Conservation (phyloP, 1,140 invertebrate species). For the Acromyrmex heyeri region DNA sequence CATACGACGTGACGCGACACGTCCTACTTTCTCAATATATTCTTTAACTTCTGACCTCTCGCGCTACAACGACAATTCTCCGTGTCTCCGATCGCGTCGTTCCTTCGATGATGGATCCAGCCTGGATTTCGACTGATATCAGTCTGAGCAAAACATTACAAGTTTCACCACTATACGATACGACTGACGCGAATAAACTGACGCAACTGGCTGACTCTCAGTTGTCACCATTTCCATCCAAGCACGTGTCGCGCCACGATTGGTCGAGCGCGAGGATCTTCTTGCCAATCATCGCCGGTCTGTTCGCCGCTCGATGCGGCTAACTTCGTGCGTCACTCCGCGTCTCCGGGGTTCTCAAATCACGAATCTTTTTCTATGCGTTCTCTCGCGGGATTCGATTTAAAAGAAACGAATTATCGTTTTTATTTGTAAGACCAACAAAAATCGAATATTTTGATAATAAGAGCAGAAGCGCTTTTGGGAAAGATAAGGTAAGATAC, state of each 20-base stretch:
- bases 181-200: background rate
- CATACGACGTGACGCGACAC: slow-evolving; percentile 65
- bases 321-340: background rate
- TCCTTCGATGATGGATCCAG: background rate
- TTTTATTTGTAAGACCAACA: background rate
- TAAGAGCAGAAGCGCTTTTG: background rate
- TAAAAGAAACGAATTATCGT: background rate
- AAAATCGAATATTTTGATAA: too few species aligned
- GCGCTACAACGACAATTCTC: background rate
- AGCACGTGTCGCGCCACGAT: background rate
- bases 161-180: background rate
- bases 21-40: background rate
- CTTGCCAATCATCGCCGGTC: background rate
- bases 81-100: background rate
- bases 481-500: background rate
- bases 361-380: background rate
- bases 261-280: background rate
- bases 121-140: background rate
- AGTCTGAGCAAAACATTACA: background rate
- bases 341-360: background rate
- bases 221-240: background rate
- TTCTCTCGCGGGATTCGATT: background rate
- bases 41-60: background rate
- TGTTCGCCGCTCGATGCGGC: background rate
- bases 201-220: background rate